Percentiles rank a stretch among this genome's conserved stretches.
Evolutionary conservation across 2,113 vertebrate genomes (phyloP).

Genomic region (Miniopterus natalensis): DNA sequence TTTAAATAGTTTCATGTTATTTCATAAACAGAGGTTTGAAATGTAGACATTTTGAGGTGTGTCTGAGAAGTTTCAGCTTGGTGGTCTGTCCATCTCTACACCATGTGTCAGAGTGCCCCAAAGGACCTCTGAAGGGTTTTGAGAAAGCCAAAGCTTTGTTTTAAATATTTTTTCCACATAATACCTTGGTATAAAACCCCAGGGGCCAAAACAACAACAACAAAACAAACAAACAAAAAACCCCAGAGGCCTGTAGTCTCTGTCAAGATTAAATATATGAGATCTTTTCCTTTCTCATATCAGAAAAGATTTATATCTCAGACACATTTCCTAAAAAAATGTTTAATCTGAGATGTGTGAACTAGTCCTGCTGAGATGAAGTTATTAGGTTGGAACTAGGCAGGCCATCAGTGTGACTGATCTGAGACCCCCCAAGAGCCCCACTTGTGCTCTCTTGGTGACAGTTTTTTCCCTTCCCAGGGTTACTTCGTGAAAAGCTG

Average conservation of each 20-base stretch:
- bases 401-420: neutral
- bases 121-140: neutral
- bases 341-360: neutral
- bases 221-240: no score
- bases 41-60: neutral
- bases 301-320: conserved; percentile 35
- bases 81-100: fast-evolving
- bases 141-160: neutral
- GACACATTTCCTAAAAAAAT: neutral
- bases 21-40: conserved; percentile 3
- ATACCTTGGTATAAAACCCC: neutral
- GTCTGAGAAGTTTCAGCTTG: neutral
- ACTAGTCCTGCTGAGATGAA: neutral
- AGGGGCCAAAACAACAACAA: no score
- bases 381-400: neutral
- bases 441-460: neutral
- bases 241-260: neutral
- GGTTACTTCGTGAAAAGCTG: conserved; percentile 92
- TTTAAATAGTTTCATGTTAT: conserved; percentile 40
- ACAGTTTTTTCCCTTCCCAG: conserved; percentile 84
- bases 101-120: neutral
- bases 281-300: neutral
- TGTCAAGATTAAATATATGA: conserved; percentile 18
- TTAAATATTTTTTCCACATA: neutral
- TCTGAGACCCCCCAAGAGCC: neutral